Conservation (phyloP, 2,113 vertebrate species). For the Pteronura brasiliensis region DNA sequence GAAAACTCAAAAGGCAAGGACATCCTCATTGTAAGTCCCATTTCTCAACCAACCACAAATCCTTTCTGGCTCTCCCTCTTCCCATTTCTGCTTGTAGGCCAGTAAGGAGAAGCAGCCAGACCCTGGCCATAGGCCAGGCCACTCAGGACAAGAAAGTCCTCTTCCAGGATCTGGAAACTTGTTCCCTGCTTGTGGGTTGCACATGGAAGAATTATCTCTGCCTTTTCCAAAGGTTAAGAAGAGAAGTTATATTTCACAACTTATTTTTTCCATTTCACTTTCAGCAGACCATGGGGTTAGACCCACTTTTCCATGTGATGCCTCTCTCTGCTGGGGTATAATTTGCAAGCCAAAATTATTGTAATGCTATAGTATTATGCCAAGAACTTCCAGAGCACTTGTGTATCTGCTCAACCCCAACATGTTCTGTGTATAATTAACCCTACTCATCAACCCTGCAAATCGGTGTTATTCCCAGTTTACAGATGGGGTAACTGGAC, state of each 20-base stretch:
- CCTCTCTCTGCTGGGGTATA: constrained; percentile 64
- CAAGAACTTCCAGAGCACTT: constrained; percentile 62
- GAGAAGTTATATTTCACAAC: constrained; percentile 55
- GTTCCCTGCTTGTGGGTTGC: constrained; percentile 2
- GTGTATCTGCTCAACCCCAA: constrained; percentile 59
- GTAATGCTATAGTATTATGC: constrained; percentile 75
- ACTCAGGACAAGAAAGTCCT: constrained; percentile 49
- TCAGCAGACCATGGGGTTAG: constrained; percentile 44
- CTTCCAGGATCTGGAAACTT: constrained; percentile 20
- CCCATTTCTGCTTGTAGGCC: not conserved
- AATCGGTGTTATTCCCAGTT: constrained; percentile 54
- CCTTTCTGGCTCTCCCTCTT: constrained; percentile 16
- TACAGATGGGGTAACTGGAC: constrained; percentile 53
- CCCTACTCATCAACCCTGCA: constrained; percentile 35
- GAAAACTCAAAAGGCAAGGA: constrained; percentile 49
- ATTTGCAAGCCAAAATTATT: constrained; percentile 75
- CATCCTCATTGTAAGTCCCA: constrained; percentile 13
- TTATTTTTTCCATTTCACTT: constrained; percentile 63
- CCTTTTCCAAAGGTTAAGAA: constrained; percentile 45
- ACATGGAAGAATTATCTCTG: constrained; percentile 35
- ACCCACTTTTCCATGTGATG: constrained; percentile 62
- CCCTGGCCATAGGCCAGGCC: constrained; percentile 29
- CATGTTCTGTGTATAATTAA: constrained; percentile 68
- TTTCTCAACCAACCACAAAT: constrained; percentile 33
- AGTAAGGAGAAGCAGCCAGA: not conserved